Evolutionary conservation across 2,888 invertebrate genomes (phyloP), one percentile per base, ranked within the genome.

Genomic region (Megastigmus dorsalis): DNA sequence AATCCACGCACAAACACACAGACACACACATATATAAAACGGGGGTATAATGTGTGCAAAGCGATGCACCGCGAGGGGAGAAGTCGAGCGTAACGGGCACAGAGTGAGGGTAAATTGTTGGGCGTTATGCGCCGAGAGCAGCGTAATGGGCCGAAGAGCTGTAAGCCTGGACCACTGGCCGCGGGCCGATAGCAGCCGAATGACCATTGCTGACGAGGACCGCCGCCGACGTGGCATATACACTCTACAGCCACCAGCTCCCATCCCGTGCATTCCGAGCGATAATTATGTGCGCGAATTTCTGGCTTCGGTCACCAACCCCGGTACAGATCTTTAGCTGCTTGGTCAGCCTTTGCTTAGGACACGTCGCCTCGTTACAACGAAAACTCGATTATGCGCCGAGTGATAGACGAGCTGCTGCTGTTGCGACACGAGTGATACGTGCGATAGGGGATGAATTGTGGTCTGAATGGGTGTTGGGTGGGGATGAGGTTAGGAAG

Each of bases 311-410:
- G 59, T 15, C 57, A n/a, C n/a, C n/a, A 48, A 59, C 48, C 45
- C 38, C 38, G 18, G n/a, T n/a, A 70, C 48, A 52, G 38, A 57
- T 54, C 65, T 45, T 20, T 41, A 45, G 2, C n/a, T 78, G 87
- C 87, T 84, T 83, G 83, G 84, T 88, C 87, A 88, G 87, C 84
- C 87, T 88, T 88, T 88, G 79, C 86, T 87, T 86, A 88, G 87
- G 87, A 85, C 84, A n/a, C 81, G 79, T 80, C 57, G 5, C 45
- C 20, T 23, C 2, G 7, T 15, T 38, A 28, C n/a, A 41, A 28
- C 30, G 50, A 50, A 5, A 20, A 20, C 45, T 20, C 45, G 45
- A 9, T 20, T 48, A 10, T 20, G 20, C 45, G 18, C 15, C 43
- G 59, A n/a, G 30, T 20, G 26, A 48, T 33, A 13, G 15, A 48